These are phyloP conservation scores for Drosophila melanica DNA, from an alignment of 1,140 invertebrate genomes.

Conservation along the genomic window DNA sequence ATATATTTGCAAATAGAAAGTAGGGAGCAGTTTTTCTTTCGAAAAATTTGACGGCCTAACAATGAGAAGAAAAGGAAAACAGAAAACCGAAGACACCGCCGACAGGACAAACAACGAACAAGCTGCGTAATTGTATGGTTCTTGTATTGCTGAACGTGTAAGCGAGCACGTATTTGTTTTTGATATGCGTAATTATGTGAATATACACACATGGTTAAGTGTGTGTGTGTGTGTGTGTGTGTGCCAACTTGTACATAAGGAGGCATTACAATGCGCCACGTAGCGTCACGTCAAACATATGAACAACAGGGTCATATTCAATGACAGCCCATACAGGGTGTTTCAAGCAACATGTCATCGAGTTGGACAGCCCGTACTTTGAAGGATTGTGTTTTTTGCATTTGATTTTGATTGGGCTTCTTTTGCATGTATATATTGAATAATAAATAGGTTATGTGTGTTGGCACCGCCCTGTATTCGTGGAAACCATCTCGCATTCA, in stretches of 20 bases:
- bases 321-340: conserved; percentile 30
- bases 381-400: too few species aligned
- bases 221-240: conserved; percentile 15
- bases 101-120: conserved; percentile 39
- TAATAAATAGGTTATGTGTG: not conserved
- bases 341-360: not conserved
- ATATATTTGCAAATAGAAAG: conserved; percentile 66
- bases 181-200: conserved; percentile 49
- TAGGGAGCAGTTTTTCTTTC: conserved; percentile 36
- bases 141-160: conserved; percentile 33
- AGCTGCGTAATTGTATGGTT: conserved; percentile 64
- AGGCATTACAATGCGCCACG: conserved; percentile 41
- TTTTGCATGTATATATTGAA: too few species aligned
- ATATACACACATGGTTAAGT: conserved; percentile 13
- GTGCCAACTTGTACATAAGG: conserved; percentile 16
- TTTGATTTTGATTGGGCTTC: too few species aligned
- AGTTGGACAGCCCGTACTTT: not conserved
- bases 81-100: conserved; percentile 2
- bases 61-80: conserved; percentile 37
- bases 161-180: conserved; percentile 37
- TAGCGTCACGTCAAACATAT: conserved; percentile 68
- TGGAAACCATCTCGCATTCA: conserved; percentile 10
- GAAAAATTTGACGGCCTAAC: conserved; percentile 55
- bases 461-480: conserved; percentile 15
- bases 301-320: conserved; percentile 59